Base-by-base conservation (phyloP, 2,888 invertebrate species). In the Lacanobia oleracea region DNA sequence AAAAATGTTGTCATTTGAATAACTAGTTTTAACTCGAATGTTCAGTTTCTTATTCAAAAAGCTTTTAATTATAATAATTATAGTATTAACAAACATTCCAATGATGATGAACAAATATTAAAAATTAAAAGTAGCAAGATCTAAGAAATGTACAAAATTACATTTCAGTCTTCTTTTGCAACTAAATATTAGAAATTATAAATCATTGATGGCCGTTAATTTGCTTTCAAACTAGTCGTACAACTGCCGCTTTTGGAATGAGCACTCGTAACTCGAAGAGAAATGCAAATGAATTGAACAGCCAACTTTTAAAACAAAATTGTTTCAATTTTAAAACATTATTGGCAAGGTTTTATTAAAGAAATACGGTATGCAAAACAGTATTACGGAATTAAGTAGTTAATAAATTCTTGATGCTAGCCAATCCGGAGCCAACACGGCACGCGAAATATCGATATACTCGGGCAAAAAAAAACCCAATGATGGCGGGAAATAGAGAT, bases 11-110 rank as follows among this genome's bases (percentile, higher is more conserved):
- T 57, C 43, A 84, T 79, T 82, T 71, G 9, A 75, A 76, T 83
- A 84, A 81, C 78, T 69, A 66, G 83, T 84, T 85, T 61, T 54
- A 70, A 37, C 54, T 48, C n/a, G 37, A 56, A 54, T 43, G 27
- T 40, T 72, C 8, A 45, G 48, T 57, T 27, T 48, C 10, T 40
- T 48, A 21, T 56, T 50, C 5, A 37, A 63, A 50, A 4, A 33
- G 10, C 14, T 18, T 62, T 62, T 51, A 65, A 40, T 63, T 72
- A 67, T 57, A 53, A 64, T 67, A 54, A 59, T 64, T 50, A 43
- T 12, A 37, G 40, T 50, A 65, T 74, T 33, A 59, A 72, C 40
- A 63, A 54, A 59, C 40, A 67, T 63, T 63, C 62, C 21, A 50
- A 66, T 50, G 21, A 40, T 33, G 50, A 57, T 57, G 21, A 48